Evolutionary conservation across 2,113 vertebrate species (phyloP).

Genomic region (Australoheros scitulus): DNA sequence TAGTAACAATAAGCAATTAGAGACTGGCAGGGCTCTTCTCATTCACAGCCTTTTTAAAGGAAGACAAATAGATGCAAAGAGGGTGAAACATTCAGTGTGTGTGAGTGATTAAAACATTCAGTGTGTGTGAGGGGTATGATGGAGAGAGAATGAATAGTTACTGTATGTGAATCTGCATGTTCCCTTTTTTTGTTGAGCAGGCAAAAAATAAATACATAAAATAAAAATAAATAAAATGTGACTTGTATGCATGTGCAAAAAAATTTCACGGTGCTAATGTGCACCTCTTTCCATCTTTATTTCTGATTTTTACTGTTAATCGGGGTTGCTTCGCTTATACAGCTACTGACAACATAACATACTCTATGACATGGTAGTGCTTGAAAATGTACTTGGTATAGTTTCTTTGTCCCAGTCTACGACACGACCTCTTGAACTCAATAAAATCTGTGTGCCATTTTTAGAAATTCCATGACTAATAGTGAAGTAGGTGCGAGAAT

Average conservation of each 20-base stretch:
- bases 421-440: neutral
- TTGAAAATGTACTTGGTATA: neutral
- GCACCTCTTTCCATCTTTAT: neutral
- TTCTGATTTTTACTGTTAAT: neutral
- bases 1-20: constrained; percentile 61
- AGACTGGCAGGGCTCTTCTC: constrained; percentile 62
- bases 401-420: neutral
- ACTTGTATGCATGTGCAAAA: neutral
- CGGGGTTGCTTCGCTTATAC: neutral
- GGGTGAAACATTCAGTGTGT: constrained; percentile 29
- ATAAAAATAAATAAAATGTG: neutral
- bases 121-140: constrained; percentile 11
- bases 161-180: constrained; percentile 17
- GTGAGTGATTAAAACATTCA: constrained; percentile 8
- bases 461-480: neutral
- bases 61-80: constrained; percentile 27
- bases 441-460: neutral
- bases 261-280: neutral
- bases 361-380: neutral
- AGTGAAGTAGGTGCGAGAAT: neutral
- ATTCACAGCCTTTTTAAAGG: constrained; percentile 51
- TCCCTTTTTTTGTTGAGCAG: neutral
- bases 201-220: neutral
- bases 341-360: neutral
- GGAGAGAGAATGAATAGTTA: constrained; percentile 21